These are phyloP conservation scores for Eristalis arbustorum DNA, from an alignment of 2,888 invertebrate genomes.

Conservation along the genomic window DNA sequence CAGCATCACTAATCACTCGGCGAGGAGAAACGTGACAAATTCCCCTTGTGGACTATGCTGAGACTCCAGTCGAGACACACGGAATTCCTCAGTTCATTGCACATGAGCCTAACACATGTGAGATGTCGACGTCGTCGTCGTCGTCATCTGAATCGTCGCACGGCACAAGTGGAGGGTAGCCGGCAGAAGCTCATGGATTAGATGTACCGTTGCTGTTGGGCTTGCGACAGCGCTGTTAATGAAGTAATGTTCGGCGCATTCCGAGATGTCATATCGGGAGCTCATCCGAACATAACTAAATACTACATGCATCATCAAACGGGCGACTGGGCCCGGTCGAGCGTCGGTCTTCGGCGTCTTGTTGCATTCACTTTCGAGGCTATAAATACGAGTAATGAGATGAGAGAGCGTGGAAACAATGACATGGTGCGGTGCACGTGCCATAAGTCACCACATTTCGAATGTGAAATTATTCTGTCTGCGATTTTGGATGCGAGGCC, in stretches of 20 bases:
- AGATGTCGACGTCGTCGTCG: constrained; percentile 43
- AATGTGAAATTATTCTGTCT: constrained; percentile 69
- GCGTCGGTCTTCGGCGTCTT: neutral
- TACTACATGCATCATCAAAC: constrained; percentile 55
- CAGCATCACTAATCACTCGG: constrained; percentile 37
- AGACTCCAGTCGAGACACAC: constrained; percentile 36
- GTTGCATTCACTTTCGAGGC: constrained; percentile 48
- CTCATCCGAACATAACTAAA: constrained; percentile 65
- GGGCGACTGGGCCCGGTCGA: constrained; percentile 2
- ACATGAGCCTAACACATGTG: constrained; percentile 35
- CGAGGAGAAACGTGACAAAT: constrained; percentile 55
- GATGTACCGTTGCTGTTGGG: constrained; percentile 43
- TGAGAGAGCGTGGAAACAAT: constrained; percentile 69
- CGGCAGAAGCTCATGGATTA: neutral
- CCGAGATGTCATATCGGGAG: constrained; percentile 66
- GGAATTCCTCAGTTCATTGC: constrained; percentile 25
- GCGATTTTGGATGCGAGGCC: constrained; percentile 5
- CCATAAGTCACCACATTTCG: constrained; percentile 67
- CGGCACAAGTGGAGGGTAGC: neutral
- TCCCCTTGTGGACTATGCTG: constrained; percentile 1
- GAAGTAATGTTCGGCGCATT: constrained; percentile 68
- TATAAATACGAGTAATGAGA: constrained; percentile 69
- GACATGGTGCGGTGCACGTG: constrained; percentile 69
- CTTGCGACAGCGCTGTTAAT: constrained; percentile 61
- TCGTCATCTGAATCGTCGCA: neutral